A percentile compares a stretch with the other conserved stretches of the same genome.
Evolutionary conservation across 2,888 invertebrate genomes (phyloP).

Genomic region (Netelia fuscicornis): DNA sequence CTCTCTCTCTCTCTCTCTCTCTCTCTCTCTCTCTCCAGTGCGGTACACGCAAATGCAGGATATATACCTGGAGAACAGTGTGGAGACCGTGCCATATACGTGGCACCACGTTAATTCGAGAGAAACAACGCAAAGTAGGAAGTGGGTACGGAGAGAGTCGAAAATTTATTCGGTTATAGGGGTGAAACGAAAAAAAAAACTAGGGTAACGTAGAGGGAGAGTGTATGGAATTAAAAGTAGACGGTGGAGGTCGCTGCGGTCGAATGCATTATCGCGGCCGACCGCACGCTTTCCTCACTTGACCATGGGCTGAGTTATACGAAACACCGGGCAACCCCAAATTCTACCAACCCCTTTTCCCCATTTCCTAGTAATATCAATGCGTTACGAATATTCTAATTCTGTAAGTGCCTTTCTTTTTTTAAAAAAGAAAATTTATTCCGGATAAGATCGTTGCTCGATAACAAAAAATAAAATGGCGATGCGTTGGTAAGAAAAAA

Average conservation of each 20-base stretch:
- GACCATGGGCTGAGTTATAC: conserved; percentile 14
- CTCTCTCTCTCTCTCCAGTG: conserved; percentile 18
- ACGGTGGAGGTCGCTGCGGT: conserved; percentile 73
- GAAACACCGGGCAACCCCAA: conserved; percentile 7
- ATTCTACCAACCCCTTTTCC: background rate
- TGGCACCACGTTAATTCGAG: conserved; percentile 60
- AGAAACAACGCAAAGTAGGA: conserved; percentile 43
- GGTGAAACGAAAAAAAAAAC: conserved; percentile 43
- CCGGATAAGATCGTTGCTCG: too few relatives aligned
- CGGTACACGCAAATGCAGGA: conserved; percentile 33
- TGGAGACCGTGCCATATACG: conserved; percentile 3
- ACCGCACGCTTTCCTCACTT: conserved; percentile 44
- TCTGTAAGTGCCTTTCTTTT: too few relatives aligned
- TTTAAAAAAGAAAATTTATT: too few relatives aligned
- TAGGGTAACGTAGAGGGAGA: background rate
- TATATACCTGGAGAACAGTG: conserved; percentile 27
- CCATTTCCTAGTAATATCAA: background rate
- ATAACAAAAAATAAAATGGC: too few relatives aligned
- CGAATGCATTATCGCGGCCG: conserved; percentile 73
- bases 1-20: conserved; percentile 64
- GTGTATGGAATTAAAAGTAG: conserved; percentile 77
- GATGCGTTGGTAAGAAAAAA: too few relatives aligned
- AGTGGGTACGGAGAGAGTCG: conserved; percentile 43
- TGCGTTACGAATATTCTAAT: too few relatives aligned
- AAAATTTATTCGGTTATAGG: conserved; percentile 73